A percentile compares a stretch with the other conserved stretches of the same genome.
Evolutionary conservation across 1,140 invertebrate genomes (phyloP).

Genomic region (Ptiloglossa arizonensis): DNA sequence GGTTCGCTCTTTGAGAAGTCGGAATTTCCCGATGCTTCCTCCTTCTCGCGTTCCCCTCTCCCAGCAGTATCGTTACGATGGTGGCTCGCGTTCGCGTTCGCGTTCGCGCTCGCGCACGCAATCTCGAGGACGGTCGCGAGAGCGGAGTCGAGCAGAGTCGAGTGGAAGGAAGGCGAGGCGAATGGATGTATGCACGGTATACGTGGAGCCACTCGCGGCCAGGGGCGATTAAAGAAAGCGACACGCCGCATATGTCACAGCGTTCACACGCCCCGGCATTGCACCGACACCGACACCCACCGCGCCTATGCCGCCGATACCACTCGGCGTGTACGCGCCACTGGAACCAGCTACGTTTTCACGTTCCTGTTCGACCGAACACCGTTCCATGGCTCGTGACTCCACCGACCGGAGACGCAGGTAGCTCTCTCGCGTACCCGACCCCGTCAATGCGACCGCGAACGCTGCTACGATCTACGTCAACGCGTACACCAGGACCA

Average conservation of each 20-base stretch:
- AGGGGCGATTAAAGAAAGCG: slow-evolving; percentile 80
- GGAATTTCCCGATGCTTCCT: slow-evolving; percentile 33
- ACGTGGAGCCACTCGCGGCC: slow-evolving; percentile 61
- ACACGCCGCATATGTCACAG: slow-evolving; percentile 81
- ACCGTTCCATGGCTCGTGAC: slow-evolving; percentile 54
- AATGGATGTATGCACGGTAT: slow-evolving; percentile 55
- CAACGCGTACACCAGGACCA: slow-evolving; percentile 15
- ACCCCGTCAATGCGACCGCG: slow-evolving; percentile 58
- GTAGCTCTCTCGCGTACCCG: slow-evolving; percentile 62
- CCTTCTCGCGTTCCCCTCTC: no score
- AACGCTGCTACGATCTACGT: slow-evolving; percentile 51
- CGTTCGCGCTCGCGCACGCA: no score
- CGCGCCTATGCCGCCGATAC: slow-evolving; percentile 70
- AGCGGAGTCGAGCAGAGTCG: slow-evolving; percentile 59
- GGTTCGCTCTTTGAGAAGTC: slow-evolving; percentile 12
- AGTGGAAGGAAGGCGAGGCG: slow-evolving; percentile 57
- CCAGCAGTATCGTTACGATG: no score
- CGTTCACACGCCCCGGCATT: slow-evolving; percentile 80
- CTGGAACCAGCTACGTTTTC: slow-evolving; percentile 33
- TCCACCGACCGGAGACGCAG: slow-evolving; percentile 50
- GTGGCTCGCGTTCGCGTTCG: no score
- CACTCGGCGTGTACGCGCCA: slow-evolving; percentile 21
- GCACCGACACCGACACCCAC: slow-evolving; percentile 76
- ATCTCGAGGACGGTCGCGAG: slow-evolving; percentile 22
- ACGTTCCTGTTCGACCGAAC: slow-evolving; percentile 41